Evolutionary conservation across 2,113 vertebrate genomes (phyloP).

Genomic region (Platysternon megacephalum): DNA sequence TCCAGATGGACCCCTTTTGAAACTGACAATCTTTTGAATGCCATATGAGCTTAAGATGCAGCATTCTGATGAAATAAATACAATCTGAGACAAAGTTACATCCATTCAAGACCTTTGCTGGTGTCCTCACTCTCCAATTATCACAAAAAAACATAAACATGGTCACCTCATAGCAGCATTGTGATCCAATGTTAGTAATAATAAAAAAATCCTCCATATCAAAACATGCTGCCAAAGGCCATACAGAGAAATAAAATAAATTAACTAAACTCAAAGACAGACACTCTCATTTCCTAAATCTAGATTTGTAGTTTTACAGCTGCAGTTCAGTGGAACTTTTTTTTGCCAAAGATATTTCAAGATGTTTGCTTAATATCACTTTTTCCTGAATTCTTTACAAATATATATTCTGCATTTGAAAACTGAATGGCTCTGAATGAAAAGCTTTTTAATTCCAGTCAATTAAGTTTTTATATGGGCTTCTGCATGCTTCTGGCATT

Average conservation of each 20-base stretch:
- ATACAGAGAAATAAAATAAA: neutral
- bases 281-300: neutral
- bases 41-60: neutral
- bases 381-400: neutral
- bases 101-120: neutral
- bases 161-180: neutral
- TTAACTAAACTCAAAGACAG: neutral
- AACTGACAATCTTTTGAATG: neutral
- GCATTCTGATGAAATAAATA: neutral
- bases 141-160: neutral
- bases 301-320: neutral
- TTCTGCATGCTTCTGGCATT: neutral
- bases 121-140: neutral
- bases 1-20: neutral
- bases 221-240: neutral
- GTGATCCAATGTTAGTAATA: neutral
- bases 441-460: neutral
- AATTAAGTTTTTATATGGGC: neutral
- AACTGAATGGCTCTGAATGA: neutral
- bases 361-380: neutral
- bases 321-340: neutral
- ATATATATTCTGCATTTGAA: neutral
- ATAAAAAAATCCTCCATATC: neutral
- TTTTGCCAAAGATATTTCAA: neutral
- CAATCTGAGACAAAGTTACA: slow-evolving; percentile 6